phyloP scores from a whole-genome alignment of 1,140 invertebrate species.

The Propsilocerus akamusi region DNA sequence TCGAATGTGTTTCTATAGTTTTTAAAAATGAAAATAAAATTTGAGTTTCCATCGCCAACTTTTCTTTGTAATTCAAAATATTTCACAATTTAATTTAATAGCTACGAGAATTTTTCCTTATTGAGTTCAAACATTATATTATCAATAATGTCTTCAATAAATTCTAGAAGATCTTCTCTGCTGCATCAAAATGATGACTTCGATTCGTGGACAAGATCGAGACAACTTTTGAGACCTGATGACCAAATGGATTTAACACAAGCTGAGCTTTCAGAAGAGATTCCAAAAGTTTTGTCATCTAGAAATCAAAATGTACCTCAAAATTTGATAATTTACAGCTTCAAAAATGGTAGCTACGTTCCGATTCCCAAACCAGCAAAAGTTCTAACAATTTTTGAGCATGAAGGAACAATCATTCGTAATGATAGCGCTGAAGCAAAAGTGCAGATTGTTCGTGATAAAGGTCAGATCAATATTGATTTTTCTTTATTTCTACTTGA shows the following conservation, averaged over 20 bases:
- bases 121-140: too few species aligned
- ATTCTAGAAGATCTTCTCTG: too few species aligned
- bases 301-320: slow-evolving; percentile 49
- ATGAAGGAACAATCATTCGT: slow-evolving; percentile 44
- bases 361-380: slow-evolving; percentile 33
- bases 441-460: slow-evolving; percentile 35
- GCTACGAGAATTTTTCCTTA: too few species aligned
- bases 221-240: slow-evolving; percentile 40
- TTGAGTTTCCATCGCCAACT: too few species aligned
- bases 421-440: slow-evolving; percentile 52
- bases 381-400: slow-evolving; percentile 37
- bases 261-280: slow-evolving; percentile 61
- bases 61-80: too few species aligned
- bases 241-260: slow-evolving; percentile 54
- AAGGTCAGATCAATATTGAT: too few species aligned
- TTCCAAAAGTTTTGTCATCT: slow-evolving; percentile 49
- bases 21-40: too few species aligned
- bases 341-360: slow-evolving; percentile 36
- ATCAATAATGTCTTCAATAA: too few species aligned
- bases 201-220: slow-evolving; percentile 21
- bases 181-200: too few species aligned
- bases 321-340: slow-evolving; percentile 49
- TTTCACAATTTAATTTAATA: too few species aligned
- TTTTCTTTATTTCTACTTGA: too few species aligned
- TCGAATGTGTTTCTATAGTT: too few species aligned